Base-by-base conservation (phyloP, 2,113 vertebrate genomes). In the Corydoras sp. region DNA sequence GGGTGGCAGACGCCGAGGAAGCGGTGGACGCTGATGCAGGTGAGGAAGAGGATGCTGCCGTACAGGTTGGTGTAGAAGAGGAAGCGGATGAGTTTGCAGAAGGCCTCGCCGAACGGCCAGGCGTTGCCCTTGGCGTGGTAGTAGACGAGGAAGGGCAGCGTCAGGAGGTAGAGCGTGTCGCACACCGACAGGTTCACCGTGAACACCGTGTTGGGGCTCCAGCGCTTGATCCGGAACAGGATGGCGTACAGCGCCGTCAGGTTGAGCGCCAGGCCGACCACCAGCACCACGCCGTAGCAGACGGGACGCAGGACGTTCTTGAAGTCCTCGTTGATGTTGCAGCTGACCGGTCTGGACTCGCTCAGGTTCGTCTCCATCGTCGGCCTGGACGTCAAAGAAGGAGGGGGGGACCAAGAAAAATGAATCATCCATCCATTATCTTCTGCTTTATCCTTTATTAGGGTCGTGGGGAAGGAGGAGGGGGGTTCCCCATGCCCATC, bases 31-130 rank as follows among this genome's bases (percentile, higher is more conserved):
- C 93, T 98, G 89, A 99, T 96, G 72, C 95, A 98, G 61, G 90
- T 93, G 78, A 99, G 90, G 87, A 99, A 99, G 14, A 97, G 90
- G 85, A 98, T 96, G 86, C 86, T 95, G 86, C 94, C 92, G 67
- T 99, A 98, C 18, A 98, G 87, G 82, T 99, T 98, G 80, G 93
- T 89, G 82, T 98, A 98, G 82, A 98, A 98, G 32, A 99, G 87
- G 84, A 98, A 98, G 71, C 94, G 95, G 9, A 97, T 92, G 7
- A 96, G 75, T 83, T 98, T 99, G 81, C 97, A 99, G 74, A 98
- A 71, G 8, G 80, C 85, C 5, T 88, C 90, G 0, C 89, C 86
- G 83, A 98, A 98, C 9, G 94, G 95, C 96, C 97, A 99, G 18
- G 18, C 18, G 18, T 87, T 95, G 85, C 74, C 96, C 94, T 9